These are phyloP conservation scores for Chloromyia formosa DNA, from an alignment of 2,888 invertebrate genomes.

Conservation along the genomic window DNA sequence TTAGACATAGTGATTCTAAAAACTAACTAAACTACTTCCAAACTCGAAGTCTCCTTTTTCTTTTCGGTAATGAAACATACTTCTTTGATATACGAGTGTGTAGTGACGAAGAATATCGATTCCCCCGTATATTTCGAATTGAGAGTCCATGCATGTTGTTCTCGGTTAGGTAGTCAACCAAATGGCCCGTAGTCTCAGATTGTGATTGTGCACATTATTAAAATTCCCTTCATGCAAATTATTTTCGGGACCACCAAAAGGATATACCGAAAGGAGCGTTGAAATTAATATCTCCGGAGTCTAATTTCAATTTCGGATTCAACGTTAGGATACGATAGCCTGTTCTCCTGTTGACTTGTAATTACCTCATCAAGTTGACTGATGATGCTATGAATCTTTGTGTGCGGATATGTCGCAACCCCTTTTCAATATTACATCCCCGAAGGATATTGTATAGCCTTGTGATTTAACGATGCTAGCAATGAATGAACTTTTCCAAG, in stretches of 20 bases:
- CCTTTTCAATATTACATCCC: conserved; percentile 44
- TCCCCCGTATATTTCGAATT: too few relatives aligned
- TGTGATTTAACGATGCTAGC: conserved; percentile 15
- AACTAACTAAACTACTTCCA: too few relatives aligned
- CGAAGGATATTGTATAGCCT: conserved; percentile 14
- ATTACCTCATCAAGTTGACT: conserved; percentile 65
- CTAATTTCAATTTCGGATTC: conserved; percentile 46
- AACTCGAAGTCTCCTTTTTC: too few relatives aligned
- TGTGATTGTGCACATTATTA: conserved; percentile 12
- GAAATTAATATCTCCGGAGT: conserved; percentile 47
- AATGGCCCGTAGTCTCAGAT: not conserved
- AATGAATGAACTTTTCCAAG: conserved; percentile 7
- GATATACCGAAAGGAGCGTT: conserved; percentile 12
- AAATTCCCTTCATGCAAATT: conserved; percentile 36
- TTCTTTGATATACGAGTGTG: too few relatives aligned
- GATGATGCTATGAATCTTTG: conserved; percentile 60
- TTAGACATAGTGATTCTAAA: too few relatives aligned
- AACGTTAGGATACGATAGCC: conserved; percentile 21
- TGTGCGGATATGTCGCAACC: conserved; percentile 45
- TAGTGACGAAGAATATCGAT: too few relatives aligned
- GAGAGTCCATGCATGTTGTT: too few relatives aligned
- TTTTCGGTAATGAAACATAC: too few relatives aligned
- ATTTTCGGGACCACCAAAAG: not conserved
- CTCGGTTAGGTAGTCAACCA: too few relatives aligned
- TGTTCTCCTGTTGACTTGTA: conserved; percentile 54